Base-by-base conservation (phyloP, 2,888 invertebrate genomes). In the Phalera bucephala region DNA sequence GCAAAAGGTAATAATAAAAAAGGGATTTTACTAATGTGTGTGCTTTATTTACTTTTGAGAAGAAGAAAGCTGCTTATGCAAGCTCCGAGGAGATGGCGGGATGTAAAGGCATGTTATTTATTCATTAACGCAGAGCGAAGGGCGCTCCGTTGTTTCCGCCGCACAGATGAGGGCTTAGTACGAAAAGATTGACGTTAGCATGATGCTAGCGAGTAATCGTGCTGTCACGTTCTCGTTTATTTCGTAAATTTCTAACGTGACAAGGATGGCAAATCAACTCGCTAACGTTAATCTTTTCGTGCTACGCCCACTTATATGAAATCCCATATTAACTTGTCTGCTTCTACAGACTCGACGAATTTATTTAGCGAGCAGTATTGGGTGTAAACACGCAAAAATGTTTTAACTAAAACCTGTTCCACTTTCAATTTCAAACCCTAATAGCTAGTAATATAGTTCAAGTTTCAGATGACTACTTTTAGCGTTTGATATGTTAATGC, bases 251-350 rank as follows among this genome's bases (percentile, higher is more conserved):
- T 3, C 22, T 3, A 22, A 8, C 8, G 22, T 3, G 17, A 17
- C 2, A 5, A 17, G 5, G 17, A 17, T n/a, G n/a, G n/a, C n/a
- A n/a, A n/a, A n/a, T n/a, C n/a, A n/a, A n/a, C n/a, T n/a, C n/a
- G n/a, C n/a, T n/a, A n/a, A n/a, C n/a, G n/a, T n/a, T n/a, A n/a
- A n/a, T n/a, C n/a, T n/a, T n/a, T n/a, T n/a, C n/a, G 17, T 17
- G 5, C 17, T 17, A 4, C 5, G 5, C 2, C 5, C 17, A 4
- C 17, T 17, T 58, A 72, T 69, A 71, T 75, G 73, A 77, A 77
- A 76, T 75, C 72, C 77, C 75, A 71, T 78, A 80, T 79, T 76
- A 80, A 72, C 77, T 73, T 80, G 74, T 79, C 75, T 72, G 67
- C 79, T 74, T 75, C 70, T 63, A 56, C 56, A 57, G 63, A 61